These are phyloP conservation scores for Clarias macrocephalus DNA, from an alignment of 2,113 vertebrate genomes.

Conservation along the genomic window DNA sequence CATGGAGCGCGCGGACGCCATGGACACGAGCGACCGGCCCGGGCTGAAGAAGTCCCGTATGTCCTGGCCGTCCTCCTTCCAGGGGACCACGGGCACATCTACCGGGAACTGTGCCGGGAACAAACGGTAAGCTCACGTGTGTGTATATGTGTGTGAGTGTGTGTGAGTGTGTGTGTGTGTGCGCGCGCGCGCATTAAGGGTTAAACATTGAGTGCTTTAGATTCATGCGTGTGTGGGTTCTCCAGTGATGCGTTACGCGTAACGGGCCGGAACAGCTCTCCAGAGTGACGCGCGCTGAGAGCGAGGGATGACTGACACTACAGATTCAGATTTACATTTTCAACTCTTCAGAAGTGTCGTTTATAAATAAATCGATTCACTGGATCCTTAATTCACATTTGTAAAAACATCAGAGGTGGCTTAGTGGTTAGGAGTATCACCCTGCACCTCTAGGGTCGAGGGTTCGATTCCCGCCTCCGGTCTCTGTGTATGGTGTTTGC, in stretches of 20 bases:
- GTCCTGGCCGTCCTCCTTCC: conserved; percentile 96
- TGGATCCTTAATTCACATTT: background rate
- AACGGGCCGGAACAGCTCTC: conserved; percentile 49
- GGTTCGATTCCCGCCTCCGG: too few species aligned
- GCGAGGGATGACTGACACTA: background rate
- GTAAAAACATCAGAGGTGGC: too few species aligned
- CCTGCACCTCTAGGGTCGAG: too few species aligned
- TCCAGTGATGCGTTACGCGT: conserved; percentile 66
- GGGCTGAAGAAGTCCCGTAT: conserved; percentile 89
- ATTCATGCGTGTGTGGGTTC: conserved; percentile 70
- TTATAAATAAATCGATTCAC: background rate
- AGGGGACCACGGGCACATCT: conserved; percentile 81
- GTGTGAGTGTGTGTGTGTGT: background rate
- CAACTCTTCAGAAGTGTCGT: background rate
- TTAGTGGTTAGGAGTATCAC: too few species aligned
- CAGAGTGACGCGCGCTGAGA: conserved; percentile 44
- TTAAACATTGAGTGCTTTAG: conserved; percentile 56
- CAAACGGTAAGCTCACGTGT: conserved; percentile 72
- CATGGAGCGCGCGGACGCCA: conserved; percentile 91
- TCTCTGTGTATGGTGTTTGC: too few species aligned
- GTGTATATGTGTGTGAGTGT: background rate
- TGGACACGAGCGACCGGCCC: conserved; percentile 90
- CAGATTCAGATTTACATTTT: background rate
- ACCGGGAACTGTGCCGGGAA: conserved; percentile 75
- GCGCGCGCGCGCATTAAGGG: conserved; percentile 50